A percentile compares a stretch with the other conserved stretches of the same genome.
phyloP scores from a whole-genome alignment of 2,888 invertebrate genomes.

The Tiliacea aurago region DNA sequence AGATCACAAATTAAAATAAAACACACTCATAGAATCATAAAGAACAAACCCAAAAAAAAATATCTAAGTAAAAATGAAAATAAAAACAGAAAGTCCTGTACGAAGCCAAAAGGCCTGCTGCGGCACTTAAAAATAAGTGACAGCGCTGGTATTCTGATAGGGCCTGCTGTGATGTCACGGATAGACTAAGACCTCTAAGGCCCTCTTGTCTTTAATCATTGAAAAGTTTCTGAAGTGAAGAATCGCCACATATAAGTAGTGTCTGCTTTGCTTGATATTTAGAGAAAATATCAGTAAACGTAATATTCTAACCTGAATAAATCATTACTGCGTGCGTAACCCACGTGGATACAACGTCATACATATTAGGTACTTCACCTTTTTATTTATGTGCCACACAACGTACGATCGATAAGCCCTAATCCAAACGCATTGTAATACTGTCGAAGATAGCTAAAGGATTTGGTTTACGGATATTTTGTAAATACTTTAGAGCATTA shows the following conservation, averaged over 20 bases:
- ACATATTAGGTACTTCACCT: neutral
- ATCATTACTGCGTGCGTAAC: slow-evolving; percentile 7
- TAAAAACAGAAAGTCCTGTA: too few relatives aligned
- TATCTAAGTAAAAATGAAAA: too few relatives aligned
- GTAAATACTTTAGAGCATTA: slow-evolving; percentile 4
- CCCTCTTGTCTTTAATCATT: neutral
- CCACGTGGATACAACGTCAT: slow-evolving; percentile 2
- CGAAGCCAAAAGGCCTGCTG: too few relatives aligned
- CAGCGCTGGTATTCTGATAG: too few relatives aligned
- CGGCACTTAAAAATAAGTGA: too few relatives aligned
- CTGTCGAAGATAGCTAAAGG: neutral
- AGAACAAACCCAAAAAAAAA: too few relatives aligned
- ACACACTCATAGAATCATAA: too few relatives aligned
- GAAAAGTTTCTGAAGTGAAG: neutral
- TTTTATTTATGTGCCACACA: neutral
- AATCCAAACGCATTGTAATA: slow-evolving; percentile 10
- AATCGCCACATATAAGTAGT: neutral
- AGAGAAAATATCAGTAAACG: neutral
- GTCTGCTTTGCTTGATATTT: neutral
- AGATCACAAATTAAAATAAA: too few relatives aligned
- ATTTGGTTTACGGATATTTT: slow-evolving; percentile 2
- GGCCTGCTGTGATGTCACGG: too few relatives aligned
- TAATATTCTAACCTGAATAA: neutral
- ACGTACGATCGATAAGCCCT: slow-evolving; percentile 25
- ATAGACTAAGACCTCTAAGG: too few relatives aligned